Percentiles rank a stretch among this genome's conserved stretches.
Evolutionary conservation across 2,113 vertebrate species (phyloP).

Genomic region (Zosterops hypoxanthus): DNA sequence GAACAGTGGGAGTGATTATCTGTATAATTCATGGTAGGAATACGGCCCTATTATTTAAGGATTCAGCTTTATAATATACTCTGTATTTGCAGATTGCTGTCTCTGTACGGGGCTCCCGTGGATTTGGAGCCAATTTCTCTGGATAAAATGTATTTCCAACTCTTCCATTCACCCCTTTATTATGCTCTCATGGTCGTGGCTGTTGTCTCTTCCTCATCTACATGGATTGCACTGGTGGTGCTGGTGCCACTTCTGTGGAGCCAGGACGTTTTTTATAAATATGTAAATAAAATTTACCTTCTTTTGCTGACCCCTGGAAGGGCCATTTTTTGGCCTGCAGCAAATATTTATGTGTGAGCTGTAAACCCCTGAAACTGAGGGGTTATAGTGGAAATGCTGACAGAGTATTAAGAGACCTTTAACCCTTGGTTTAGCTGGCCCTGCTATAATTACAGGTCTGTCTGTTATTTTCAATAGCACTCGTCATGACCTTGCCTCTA

Average conservation of each 20-base stretch:
- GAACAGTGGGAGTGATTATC: slow-evolving; percentile 52
- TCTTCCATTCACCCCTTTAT: background rate
- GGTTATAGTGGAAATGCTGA: slow-evolving; percentile 64
- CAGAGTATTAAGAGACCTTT: slow-evolving; percentile 68
- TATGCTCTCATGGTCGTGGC: accelerated
- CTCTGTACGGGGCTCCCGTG: background rate
- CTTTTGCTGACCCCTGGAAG: slow-evolving; percentile 42
- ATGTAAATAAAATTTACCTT: slow-evolving; percentile 65
- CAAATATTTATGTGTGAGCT: slow-evolving; percentile 69
- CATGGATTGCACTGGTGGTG: background rate
- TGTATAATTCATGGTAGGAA: slow-evolving; percentile 42
- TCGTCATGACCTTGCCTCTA: slow-evolving; percentile 55
- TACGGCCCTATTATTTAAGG: slow-evolving; percentile 21
- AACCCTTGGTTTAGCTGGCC: slow-evolving; percentile 57
- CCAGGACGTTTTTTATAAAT: slow-evolving; percentile 25
- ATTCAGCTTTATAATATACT: background rate
- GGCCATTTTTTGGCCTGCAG: slow-evolving; percentile 66
- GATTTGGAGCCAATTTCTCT: background rate
- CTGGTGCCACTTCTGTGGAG: background rate
- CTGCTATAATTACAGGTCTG: slow-evolving; percentile 56
- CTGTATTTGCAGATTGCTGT: background rate
- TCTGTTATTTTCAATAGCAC: slow-evolving; percentile 64
- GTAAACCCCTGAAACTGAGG: slow-evolving; percentile 68
- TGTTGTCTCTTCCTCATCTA: background rate
- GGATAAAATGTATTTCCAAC: background rate